phyloP scores from a whole-genome alignment of 1,140 invertebrate species.

The Pogonomyrmex californicus region DNA sequence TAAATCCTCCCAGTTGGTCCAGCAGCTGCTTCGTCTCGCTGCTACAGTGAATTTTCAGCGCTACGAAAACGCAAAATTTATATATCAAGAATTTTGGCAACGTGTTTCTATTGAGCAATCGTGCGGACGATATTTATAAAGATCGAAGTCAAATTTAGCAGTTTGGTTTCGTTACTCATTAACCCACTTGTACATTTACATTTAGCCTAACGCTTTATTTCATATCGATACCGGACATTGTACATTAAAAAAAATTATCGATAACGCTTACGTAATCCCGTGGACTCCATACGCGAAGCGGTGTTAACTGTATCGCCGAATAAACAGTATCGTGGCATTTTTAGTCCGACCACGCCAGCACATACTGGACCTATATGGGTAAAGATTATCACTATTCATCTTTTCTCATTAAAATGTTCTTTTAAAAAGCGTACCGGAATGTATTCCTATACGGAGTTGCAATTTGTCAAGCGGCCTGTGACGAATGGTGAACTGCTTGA shows the following conservation, averaged over 20 bases:
- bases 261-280: conserved; percentile 89
- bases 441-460: conserved; percentile 96
- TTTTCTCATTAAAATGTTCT: not conserved
- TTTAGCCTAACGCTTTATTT: not conserved
- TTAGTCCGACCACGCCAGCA: conserved; percentile 95
- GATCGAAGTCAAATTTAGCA: not conserved
- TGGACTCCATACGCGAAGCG: conserved; percentile 97
- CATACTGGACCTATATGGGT: conserved; percentile 90
- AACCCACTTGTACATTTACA: not conserved
- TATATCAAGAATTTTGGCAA: not conserved
- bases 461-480: conserved; percentile 95
- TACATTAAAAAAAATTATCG: not conserved
- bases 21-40: conserved; percentile 91
- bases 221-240: not conserved
- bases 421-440: conserved; percentile 90
- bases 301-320: conserved; percentile 98
- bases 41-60: conserved; percentile 95
- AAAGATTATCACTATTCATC: conserved; percentile 16
- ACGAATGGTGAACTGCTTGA: conserved; percentile 94
- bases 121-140: not conserved
- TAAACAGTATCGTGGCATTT: conserved; percentile 96
- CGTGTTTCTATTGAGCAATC: not conserved
- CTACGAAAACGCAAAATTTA: conserved; percentile 81
- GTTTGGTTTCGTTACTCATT: not conserved
- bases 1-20: conserved; percentile 93